Base-by-base conservation (phyloP, 2,888 invertebrate species). In the Blera fallax region DNA sequence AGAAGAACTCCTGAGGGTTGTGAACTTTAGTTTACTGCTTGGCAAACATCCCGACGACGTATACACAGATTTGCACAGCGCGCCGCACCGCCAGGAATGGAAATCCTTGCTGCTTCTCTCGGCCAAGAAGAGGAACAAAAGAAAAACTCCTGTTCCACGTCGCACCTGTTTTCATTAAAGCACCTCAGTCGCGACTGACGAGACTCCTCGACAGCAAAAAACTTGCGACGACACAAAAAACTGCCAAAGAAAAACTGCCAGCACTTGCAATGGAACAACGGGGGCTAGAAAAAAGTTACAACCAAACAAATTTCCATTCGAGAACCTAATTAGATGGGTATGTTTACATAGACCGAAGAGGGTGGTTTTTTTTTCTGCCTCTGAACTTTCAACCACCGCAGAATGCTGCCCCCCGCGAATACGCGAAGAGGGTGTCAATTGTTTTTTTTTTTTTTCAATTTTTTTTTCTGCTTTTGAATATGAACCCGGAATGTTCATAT, bases 111-210 rank as follows among this genome's bases (percentile, higher is more conserved):
- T 34, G 77, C 52, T 62, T 62, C 70, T 81, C 60, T 80, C 80
- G 80, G 74, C 84, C 84, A 84, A 80, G 74, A 84, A 74, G 81
- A 72, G 50, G 81, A 85, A 85, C 85, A 85, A 85, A 72, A 85
- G 85, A 81, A 81, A 85, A 81, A 85, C 72, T 85, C 77, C 85
- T 81, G 81, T 85, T 85, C 62, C 81, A 81, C 85, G 85, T 85
- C 88, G 88, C 91, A 89, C 89, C 89, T 89, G 89, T 89, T 89
- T 88, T 90, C 90, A 90, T 91, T 91, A 89, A 91, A 91, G 91
- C 91, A 90, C 90, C 91, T 89, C 90, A 89, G 90, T 90, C 90
- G 91, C 91, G 91, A 90, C 90, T 91, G 91, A 89, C 90, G 90
- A 89, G 89, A 88, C 90, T 90, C 90, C 87, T 88, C 87, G 88